Evolutionary conservation across 2,888 invertebrate genomes (phyloP).

Genomic region (Metallyticus violacea): DNA sequence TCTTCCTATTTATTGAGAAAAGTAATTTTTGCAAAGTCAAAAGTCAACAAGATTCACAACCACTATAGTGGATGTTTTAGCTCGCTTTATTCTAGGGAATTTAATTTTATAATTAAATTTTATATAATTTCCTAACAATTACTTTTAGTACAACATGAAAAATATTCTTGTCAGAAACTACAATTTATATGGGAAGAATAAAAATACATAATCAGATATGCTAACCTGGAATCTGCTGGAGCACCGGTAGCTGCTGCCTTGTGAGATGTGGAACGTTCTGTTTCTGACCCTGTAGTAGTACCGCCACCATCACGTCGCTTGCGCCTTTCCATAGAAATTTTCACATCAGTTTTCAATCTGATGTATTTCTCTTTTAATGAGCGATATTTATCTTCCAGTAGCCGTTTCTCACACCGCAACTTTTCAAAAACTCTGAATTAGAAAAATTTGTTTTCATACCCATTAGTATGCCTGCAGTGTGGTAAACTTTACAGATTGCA

Average conservation of each 20-base stretch:
- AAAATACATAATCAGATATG: background rate
- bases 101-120: too few relatives aligned
- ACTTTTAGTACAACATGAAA: too few relatives aligned
- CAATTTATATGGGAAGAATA: too few relatives aligned
- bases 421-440: constrained; percentile 55
- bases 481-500: background rate
- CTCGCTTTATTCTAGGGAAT: too few relatives aligned
- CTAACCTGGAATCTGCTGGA: background rate
- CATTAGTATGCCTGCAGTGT: background rate
- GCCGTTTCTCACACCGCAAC: constrained; percentile 65
- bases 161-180: too few relatives aligned
- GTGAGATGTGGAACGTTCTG: constrained; percentile 69
- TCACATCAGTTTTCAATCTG: constrained; percentile 74
- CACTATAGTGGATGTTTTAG: too few relatives aligned
- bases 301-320: constrained; percentile 59
- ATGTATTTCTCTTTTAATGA: constrained; percentile 80
- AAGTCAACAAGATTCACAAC: too few relatives aligned
- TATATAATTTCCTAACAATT: too few relatives aligned
- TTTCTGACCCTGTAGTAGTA: constrained; percentile 72
- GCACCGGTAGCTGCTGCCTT: constrained; percentile 41
- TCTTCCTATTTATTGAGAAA: too few relatives aligned
- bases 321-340: constrained; percentile 71
- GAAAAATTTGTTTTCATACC: background rate
- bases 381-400: constrained; percentile 73
- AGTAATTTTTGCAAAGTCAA: too few relatives aligned